Percentiles rank a stretch among this genome's conserved stretches.
These are phyloP conservation scores for Seriola quinqueradiata DNA, from an alignment of 2,113 vertebrate species.

Conservation along the genomic window DNA sequence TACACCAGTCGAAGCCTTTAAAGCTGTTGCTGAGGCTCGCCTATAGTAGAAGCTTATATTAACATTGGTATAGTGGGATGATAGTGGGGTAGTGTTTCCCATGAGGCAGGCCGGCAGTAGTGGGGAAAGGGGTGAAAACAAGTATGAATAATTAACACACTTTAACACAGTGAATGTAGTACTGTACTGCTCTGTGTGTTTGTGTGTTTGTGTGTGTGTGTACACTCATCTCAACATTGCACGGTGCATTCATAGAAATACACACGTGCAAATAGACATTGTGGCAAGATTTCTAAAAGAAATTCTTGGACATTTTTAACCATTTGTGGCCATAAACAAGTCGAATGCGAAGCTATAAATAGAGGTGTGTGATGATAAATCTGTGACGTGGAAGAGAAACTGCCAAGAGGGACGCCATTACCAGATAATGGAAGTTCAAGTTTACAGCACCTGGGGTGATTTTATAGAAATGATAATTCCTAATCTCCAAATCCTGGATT, in stretches of 20 bases:
- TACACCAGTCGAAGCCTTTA: constrained; percentile 3
- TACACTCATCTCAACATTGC: not conserved
- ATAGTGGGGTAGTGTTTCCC: constrained; percentile 30
- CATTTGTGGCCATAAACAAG: constrained; percentile 24
- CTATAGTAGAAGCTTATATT: not conserved
- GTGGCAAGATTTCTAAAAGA: not conserved
- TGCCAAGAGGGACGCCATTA: not conserved
- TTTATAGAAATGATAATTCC: constrained; percentile 13
- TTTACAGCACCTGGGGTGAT: constrained; percentile 17
- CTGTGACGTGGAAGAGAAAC: not conserved
- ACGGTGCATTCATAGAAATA: not conserved
- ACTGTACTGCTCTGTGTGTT: not conserved
- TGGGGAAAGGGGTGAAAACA: constrained; percentile 20
- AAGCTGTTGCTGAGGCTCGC: not conserved
- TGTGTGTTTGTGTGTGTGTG: not conserved
- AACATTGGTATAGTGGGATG: constrained; percentile 12
- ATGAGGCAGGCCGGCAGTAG: constrained; percentile 29
- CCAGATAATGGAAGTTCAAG: constrained; percentile 20
- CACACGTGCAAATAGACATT: not conserved
- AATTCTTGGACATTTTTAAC: not conserved
- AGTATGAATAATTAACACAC: constrained; percentile 53
- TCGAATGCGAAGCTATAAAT: constrained; percentile 27
- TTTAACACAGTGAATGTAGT: constrained; percentile 21
- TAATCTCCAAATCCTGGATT: not conserved
- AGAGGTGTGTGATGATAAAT: constrained; percentile 22